Percentiles rank a stretch among this genome's conserved stretches.
Conservation (phyloP, 92 coral and sea anemone species). For the Diadumene lineata region DNA sequence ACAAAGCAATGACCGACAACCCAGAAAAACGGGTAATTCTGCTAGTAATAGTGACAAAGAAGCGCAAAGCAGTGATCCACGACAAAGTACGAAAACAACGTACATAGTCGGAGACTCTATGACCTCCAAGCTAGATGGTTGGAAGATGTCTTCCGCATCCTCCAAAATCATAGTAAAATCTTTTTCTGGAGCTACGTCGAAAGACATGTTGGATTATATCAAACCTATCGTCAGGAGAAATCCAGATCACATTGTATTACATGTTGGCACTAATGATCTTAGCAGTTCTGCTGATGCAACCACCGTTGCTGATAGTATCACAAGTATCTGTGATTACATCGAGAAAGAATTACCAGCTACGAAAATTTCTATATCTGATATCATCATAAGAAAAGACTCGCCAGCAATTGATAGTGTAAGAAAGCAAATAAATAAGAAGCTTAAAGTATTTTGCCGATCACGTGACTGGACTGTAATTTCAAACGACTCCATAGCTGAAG, state of each 20-base stretch:
- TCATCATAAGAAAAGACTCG: not conserved
- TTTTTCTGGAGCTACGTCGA: conserved; percentile 17
- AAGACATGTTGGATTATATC: conserved; percentile 6
- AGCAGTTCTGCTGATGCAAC: not conserved
- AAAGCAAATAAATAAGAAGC: conserved; percentile 1
- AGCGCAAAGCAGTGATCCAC: too few relatives aligned
- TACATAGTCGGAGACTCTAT: too few relatives aligned
- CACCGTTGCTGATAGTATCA: not conserved
- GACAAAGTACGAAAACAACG: too few relatives aligned
- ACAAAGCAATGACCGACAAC: too few relatives aligned
- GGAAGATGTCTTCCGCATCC: too few relatives aligned
- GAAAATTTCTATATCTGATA: not conserved
- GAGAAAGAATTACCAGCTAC: not conserved
- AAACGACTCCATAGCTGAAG: not conserved
- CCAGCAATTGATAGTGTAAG: not conserved
- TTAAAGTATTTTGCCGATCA: not conserved
- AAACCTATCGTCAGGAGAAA: conserved; percentile 12
- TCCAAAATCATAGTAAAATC: not conserved
- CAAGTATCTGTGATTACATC: not conserved
- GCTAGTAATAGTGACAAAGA: too few relatives aligned
- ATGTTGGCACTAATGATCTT: conserved; percentile 29
- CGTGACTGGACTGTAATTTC: not conserved
- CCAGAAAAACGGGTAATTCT: too few relatives aligned
- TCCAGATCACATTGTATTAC: conserved; percentile 6
- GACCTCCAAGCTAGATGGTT: too few relatives aligned